Evolutionary conservation across 2,888 invertebrate species (phyloP).

Genomic region (Thereva nobilitata): DNA sequence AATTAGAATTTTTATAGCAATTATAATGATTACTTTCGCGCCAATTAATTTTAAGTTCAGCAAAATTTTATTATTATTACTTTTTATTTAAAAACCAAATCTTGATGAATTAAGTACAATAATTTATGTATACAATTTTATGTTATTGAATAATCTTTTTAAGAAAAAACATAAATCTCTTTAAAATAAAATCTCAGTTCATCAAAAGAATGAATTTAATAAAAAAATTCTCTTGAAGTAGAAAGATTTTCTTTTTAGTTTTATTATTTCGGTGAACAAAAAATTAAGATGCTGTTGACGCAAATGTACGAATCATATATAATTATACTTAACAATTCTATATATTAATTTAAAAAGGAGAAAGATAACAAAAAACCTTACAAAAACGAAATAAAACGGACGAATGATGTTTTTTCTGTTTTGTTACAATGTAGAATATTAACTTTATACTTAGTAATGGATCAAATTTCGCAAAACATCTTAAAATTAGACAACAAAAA

Average conservation of each 20-base stretch:
- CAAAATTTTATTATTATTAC: too few species aligned
- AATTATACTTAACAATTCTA: not conserved
- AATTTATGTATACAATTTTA: too few species aligned
- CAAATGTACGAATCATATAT: not conserved
- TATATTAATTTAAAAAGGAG: not conserved
- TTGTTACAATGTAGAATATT: not conserved
- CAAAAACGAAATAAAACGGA: not conserved
- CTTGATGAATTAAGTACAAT: too few species aligned
- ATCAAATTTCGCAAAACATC: constrained; percentile 6
- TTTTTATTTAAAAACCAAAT: too few species aligned
- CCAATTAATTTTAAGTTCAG: too few species aligned
- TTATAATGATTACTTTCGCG: too few species aligned
- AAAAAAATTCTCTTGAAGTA: not conserved
- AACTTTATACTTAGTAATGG: constrained; percentile 7
- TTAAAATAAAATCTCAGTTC: not conserved
- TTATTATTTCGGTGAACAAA: constrained; percentile 13
- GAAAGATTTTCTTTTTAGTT: not conserved
- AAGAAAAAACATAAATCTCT: too few species aligned
- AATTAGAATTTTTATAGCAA: too few species aligned
- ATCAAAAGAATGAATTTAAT: constrained; percentile 3
- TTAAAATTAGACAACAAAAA: constrained; percentile 32
- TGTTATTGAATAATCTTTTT: too few species aligned
- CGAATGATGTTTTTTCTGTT: constrained; percentile 2
- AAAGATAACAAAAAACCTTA: constrained; percentile 7
- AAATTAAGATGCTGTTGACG: constrained; percentile 29